Percentiles rank a stretch among this genome's conserved stretches.
Conservation (phyloP, 2,113 vertebrate genomes). For the Chaetodon auriga region DNA sequence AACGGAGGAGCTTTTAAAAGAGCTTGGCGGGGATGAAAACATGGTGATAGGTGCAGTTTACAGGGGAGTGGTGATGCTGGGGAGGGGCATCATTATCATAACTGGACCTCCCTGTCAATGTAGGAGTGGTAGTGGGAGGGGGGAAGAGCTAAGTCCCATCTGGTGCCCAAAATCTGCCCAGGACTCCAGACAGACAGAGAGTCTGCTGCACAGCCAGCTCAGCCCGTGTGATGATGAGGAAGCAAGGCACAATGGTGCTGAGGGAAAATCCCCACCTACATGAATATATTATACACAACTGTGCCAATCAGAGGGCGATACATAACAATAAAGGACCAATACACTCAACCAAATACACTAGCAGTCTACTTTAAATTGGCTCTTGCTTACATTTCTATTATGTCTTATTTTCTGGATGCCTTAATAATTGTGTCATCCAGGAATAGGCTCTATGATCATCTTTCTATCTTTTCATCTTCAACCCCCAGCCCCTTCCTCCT, state of each 20-base stretch:
- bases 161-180: conserved; percentile 79
- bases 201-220: conserved; percentile 47
- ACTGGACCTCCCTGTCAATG: conserved; percentile 71
- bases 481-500: conserved; percentile 53
- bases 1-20: conserved; percentile 26
- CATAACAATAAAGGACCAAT: background rate
- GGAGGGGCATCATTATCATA: conserved; percentile 73
- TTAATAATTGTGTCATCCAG: conserved; percentile 21
- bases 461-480: conserved; percentile 69
- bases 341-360: background rate
- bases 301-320: conserved; percentile 13
- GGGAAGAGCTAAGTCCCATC: conserved; percentile 69
- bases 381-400: conserved; percentile 6
- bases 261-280: conserved; percentile 37
- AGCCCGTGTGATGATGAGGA: conserved; percentile 36
- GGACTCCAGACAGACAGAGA: conserved; percentile 57
- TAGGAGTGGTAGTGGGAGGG: conserved; percentile 48
- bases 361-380: background rate
- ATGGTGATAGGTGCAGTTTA: conserved; percentile 39
- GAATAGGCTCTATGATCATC: conserved; percentile 31
- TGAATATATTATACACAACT: conserved; percentile 20
- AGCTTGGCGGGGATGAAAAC: conserved; percentile 38
- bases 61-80: conserved; percentile 53
- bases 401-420: background rate
- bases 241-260: conserved; percentile 32